Base-by-base conservation (phyloP, 2,888 invertebrate genomes). In the Tachina grossa region DNA sequence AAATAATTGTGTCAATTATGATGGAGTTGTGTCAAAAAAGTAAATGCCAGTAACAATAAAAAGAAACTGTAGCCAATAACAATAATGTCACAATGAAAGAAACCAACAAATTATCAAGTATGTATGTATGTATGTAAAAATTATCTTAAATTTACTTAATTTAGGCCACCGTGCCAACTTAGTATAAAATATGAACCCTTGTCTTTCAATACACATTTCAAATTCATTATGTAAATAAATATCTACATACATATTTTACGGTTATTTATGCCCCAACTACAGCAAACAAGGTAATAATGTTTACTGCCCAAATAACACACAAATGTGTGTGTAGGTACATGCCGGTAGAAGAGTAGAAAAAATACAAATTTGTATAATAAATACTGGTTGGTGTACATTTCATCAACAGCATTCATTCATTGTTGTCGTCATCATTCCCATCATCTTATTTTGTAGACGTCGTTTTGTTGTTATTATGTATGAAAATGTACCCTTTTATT, bases 401-500 rank as follows among this genome's bases (percentile, higher is more conserved):
- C 79, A 65, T 71, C 79, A 75, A 47, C 74, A 55, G 39, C 74
- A 49, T 45, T 22, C 31, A 69, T 31, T 31, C 31, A 69, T 31
- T 31, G 22, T 75, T 74, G 49, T 71, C 68, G 41, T 53, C 77
- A 74, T 63, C 77, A 61, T 61, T 65, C 11, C 43, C 78, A 65
- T 59, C 82, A 75, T 78, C 63, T 61, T 39, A 13, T 76, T 72
- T 72, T 11, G 65, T 31, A 65, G 19, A 45, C 53, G 11, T 66
- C 78, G 61, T 79, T 74, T 75, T 43, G 31, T 31, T 31, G 31
- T 31, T 31, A 4, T 31, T 31, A 31, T 6, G 31, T 66, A 59
- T 57, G 53, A 75, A 80, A 78, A 69, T 71, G 45, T 77, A 85
- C 82, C 83, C 81, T 71, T 85, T 85, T 81, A 31, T 31, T 31